Base-by-base conservation (phyloP, 2,797 vertebrate genomes). In the Glyptemys insculpta region DNA sequence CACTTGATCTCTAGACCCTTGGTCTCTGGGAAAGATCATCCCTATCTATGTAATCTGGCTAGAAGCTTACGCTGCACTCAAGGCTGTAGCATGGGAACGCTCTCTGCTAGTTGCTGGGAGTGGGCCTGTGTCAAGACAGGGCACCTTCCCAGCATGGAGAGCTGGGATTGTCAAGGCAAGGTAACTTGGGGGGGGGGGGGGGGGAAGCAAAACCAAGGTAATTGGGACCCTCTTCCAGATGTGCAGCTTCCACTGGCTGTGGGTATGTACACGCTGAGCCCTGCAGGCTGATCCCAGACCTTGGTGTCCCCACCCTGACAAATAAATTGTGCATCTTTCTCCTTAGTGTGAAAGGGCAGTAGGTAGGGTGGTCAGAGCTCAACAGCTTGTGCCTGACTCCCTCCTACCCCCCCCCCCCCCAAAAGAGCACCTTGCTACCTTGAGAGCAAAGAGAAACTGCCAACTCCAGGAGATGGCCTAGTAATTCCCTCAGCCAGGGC, bases 1-100 rank as follows among this genome's bases (percentile, higher is more conserved):
- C 3, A 4, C 53, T 74, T 92, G 59, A 88, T 72, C 37, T 88
- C 81, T 72, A n/a, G 74, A 62, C 37, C 82, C 81, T 78, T 74
- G 54, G 29, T 78, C 74, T 52, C 29, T 56, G 27, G 65, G 57
- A 84, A 79, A 47, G 34, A 72, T 15, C 7, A 23, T 41, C 47
- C 54, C 79, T 49, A 25, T 57, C 81, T 74, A 4, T 74, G 19
- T 89, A 54, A 89, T 65, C 54, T 37, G 68, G 25, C 65, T 76
- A 62, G 85, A 81, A 49, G 78, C 29, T 53, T 88, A 16, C 4
- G 3, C 41, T 56, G 31, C 62, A 6, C 76, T 4, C 41, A 27
- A 37, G 79, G 50, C 52, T 50, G 57, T n/a, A 56, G 74, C 19
- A 54, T 65, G 49, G 41, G 9, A 88, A 27, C 85, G 59, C 59